Evolutionary conservation across 2,888 invertebrate species (phyloP), one percentile per base, ranked within the genome.

Genomic region (Zygothrica quintamaculata): DNA sequence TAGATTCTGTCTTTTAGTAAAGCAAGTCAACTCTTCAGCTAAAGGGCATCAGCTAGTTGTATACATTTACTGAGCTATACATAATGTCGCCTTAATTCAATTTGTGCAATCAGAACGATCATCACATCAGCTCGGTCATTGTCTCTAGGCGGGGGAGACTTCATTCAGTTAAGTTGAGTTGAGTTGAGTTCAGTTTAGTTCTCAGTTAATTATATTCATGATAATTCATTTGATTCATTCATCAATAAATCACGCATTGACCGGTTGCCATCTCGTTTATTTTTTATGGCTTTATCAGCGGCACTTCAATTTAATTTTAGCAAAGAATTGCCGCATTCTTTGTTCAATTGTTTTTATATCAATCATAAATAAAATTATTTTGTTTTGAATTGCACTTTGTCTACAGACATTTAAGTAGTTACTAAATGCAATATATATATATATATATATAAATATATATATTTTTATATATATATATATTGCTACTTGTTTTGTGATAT

Each of bases 241-340:
- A 72, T 59, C 64, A 61, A 79, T 82, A 82, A 79, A 82, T 79
- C 82, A 79, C 72, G 62, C 66, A 82, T 82, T 79, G 82, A 65
- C 64, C 73, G 61, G 47, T 40, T 44, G 36, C 48, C 43, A 52
- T 44, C 55, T 42, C 31, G 11, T 51, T 31, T 55, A 42, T 34
- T 34, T 62, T 60, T 69, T 81, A 82, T 79, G 65, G 29, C 64
- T 73, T 75, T 79, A 79, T 80, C 75, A 73, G 65, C 72, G 62
- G 75, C 80, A 75, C 70, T 79, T 80, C 62, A 84, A 80, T 84
- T 84, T 59, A 77, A 40, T 65, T 60, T n/a, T n/a, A n/a, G n/a
- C n/a, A n/a, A n/a, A n/a, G n/a, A 65, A 68, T 43, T 69, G 80
- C 62, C 84, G 77, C 80, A 80, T 84, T 80, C 74, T 77, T 80